A percentile compares a stretch with the other conserved stretches of the same genome.
Evolutionary conservation across 1,140 invertebrate genomes (phyloP).

Genomic region (Propsilocerus akamusi): DNA sequence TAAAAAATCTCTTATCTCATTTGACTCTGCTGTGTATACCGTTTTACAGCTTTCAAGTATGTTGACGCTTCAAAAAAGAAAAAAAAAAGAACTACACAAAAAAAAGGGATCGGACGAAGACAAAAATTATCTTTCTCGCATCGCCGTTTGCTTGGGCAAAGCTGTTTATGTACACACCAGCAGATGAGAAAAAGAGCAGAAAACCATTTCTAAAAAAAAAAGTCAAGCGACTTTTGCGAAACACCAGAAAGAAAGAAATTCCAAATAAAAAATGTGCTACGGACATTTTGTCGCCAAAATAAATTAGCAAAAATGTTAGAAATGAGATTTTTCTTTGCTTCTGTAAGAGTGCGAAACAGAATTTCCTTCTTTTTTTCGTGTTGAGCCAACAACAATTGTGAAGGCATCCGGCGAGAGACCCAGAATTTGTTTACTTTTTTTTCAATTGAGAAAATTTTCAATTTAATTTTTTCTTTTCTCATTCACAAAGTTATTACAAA

Average conservation of each 20-base stretch:
- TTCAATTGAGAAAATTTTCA: no score
- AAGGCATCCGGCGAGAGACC: neutral
- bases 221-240: neutral
- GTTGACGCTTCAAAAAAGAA: neutral
- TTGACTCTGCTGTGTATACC: neutral
- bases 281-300: slow-evolving; percentile 4
- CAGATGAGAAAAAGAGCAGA: neutral
- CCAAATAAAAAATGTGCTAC: neutral
- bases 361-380: neutral
- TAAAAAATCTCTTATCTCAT: neutral
- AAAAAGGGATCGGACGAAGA: neutral
- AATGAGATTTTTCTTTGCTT: neutral
- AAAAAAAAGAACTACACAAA: neutral
- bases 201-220: neutral
- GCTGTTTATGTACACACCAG: neutral
- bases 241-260: neutral
- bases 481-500: no score
- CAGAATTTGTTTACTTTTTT: no score
- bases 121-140: neutral
- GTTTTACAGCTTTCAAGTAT: neutral
- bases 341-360: neutral
- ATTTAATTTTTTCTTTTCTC: no score
- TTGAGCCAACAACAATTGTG: neutral
- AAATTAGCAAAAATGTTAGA: slow-evolving; percentile 2
- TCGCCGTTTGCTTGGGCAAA: neutral